Percentiles rank a stretch among this genome's conserved stretches.
These are phyloP conservation scores for Arbacia lixula DNA, from an alignment of 53 echinoderm and acorn worm species.

Conservation along the genomic window DNA sequence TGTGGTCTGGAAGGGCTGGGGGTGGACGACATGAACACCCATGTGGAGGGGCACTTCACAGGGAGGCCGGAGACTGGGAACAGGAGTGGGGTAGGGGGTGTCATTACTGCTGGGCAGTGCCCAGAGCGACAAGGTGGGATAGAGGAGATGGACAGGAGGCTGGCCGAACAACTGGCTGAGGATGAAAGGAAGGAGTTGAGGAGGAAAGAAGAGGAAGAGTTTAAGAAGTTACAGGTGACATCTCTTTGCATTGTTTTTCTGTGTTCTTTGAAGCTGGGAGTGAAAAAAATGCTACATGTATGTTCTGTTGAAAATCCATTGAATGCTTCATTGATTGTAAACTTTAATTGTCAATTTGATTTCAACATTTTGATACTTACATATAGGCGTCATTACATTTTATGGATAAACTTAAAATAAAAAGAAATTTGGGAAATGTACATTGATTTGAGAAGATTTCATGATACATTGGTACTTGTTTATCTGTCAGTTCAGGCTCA, in stretches of 20 bases:
- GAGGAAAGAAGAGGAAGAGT: slow-evolving; percentile 72
- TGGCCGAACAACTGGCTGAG: slow-evolving; percentile 64
- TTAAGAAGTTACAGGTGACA: slow-evolving; percentile 82
- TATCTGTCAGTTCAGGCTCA: too few relatives aligned
- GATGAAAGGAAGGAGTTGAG: slow-evolving; percentile 71
- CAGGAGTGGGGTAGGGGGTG: slow-evolving; percentile 5
- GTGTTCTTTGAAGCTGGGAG: too few relatives aligned
- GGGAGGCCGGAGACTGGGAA: neutral
- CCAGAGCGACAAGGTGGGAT: slow-evolving; percentile 10
- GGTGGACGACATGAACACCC: slow-evolving; percentile 57
- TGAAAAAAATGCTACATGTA: too few relatives aligned
- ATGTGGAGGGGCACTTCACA: slow-evolving; percentile 89
- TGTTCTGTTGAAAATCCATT: too few relatives aligned
- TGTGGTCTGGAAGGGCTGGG: slow-evolving; percentile 62
- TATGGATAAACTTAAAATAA: too few relatives aligned
- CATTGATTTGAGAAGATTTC: too few relatives aligned
- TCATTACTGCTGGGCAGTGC: slow-evolving; percentile 36
- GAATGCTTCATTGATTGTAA: too few relatives aligned
- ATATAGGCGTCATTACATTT: too few relatives aligned
- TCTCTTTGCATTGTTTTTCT: neutral
- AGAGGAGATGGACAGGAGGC: slow-evolving; percentile 18
- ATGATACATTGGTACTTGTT: too few relatives aligned
- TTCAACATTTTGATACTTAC: too few relatives aligned
- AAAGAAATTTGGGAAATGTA: too few relatives aligned
- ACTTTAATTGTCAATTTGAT: too few relatives aligned